Percentiles rank a stretch among this genome's conserved stretches.
phyloP scores from a whole-genome alignment of 2,888 invertebrate species.

The Zaprionus bogoriensis region DNA sequence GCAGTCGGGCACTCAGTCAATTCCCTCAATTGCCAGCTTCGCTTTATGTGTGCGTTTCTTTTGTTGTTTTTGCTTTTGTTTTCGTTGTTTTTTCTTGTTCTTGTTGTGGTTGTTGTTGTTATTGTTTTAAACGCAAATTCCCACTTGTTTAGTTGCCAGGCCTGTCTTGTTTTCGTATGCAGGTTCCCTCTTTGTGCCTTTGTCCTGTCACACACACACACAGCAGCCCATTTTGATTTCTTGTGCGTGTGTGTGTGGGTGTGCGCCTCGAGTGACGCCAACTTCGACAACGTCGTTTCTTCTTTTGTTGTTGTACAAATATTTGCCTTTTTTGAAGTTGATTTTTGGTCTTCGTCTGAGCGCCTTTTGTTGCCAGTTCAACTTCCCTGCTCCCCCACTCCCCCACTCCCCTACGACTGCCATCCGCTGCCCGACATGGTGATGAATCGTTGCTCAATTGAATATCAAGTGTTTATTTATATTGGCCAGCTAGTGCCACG shows the following conservation, averaged over 20 bases:
- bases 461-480: slow-evolving; percentile 73
- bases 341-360: slow-evolving; percentile 63
- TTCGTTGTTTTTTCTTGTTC: slow-evolving; percentile 63
- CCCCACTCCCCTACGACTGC: not conserved
- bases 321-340: slow-evolving; percentile 76
- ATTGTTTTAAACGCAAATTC: slow-evolving; percentile 72
- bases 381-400: slow-evolving; percentile 10
- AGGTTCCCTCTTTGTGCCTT: slow-evolving; percentile 44
- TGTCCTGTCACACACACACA: slow-evolving; percentile 29
- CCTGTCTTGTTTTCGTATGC: slow-evolving; percentile 47
- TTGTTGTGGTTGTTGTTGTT: slow-evolving; percentile 53
- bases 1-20: slow-evolving; percentile 26
- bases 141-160: slow-evolving; percentile 69
- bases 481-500: slow-evolving; percentile 53
- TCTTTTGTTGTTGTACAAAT: slow-evolving; percentile 55
- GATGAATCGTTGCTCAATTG: slow-evolving; percentile 70
- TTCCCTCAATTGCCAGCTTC: slow-evolving; percentile 26
- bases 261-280: slow-evolving; percentile 43
- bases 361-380: slow-evolving; percentile 68
- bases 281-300: slow-evolving; percentile 36
- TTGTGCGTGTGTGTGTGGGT: slow-evolving; percentile 15
- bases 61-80: slow-evolving; percentile 40
- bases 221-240: not conserved
- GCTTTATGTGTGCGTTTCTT: slow-evolving; percentile 8
- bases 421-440: slow-evolving; percentile 56